Evolutionary conservation across 2,888 invertebrate genomes (phyloP), one percentile per base, ranked within the genome.

Genomic region (Sinodicranocentrus sp.): DNA sequence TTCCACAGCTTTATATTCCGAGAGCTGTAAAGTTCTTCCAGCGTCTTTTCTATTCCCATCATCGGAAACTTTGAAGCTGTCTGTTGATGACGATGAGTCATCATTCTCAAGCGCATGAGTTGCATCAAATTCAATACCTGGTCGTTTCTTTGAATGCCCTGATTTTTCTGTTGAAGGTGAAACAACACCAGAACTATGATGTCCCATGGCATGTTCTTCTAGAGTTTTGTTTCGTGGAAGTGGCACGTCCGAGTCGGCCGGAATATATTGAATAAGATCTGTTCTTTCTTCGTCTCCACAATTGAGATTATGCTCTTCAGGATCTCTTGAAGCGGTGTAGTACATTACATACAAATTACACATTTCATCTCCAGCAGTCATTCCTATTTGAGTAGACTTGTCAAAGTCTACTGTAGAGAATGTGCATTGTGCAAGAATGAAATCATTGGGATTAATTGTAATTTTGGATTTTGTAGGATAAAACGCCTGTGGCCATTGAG

Each of bases 401-500:
- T 90, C 88, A 84, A 90, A 90, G 23, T 90, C 90, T 17, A 90
- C 90, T 0, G 93, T 92, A 86, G 92, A 91, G 89, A 91, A 93
- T 23, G 92, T 92, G 88, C 93, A 93, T 25, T 92, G 90, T 0
- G 92, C 92, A 63, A 92, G 91, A 90, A 88, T 87, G 65, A 90
- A 88, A 87, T 93, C 93, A 33, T 90, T 91, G 23, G 90, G 90
- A 23, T 90, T 89, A 15, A 93, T 91, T 17, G 89, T 90, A 3
- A 86, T 43, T 44, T 91, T 84, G 8, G 89, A 85, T n/a, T 89
- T 87, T 86, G 91, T 90, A 28, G 92, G 92, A 89, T 93, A 93
- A 90, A 93, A 93, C 15, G 93, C 91, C 91, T 82, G 93, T 0
- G 93, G 93, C 93, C 93, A 93, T 87, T 92, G 92, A 0, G 93